phyloP scores from a whole-genome alignment of 1,140 invertebrate species.

The Laupala kohalensis region DNA sequence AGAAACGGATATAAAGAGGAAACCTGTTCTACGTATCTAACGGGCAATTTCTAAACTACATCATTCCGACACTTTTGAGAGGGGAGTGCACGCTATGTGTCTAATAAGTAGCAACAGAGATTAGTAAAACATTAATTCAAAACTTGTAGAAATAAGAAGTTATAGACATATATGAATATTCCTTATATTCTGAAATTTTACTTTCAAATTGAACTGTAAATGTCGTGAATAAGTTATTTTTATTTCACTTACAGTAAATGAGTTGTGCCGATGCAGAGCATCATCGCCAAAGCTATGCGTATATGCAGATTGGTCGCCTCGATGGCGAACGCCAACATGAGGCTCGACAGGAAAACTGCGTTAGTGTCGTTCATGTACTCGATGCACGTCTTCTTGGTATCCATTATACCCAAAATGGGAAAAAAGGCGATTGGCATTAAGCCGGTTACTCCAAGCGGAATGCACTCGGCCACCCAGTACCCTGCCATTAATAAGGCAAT shows the following conservation, averaged over 20 bases:
- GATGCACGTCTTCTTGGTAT: background rate
- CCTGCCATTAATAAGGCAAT: background rate
- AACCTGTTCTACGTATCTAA: too few relatives aligned
- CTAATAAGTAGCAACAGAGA: too few relatives aligned
- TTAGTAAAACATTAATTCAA: too few relatives aligned
- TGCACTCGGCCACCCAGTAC: background rate
- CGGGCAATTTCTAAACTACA: too few relatives aligned
- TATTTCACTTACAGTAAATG: slow-evolving; percentile 32
- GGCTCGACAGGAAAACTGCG: slow-evolving; percentile 13
- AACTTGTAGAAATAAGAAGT: too few relatives aligned
- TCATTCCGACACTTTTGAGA: too few relatives aligned
- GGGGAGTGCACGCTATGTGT: too few relatives aligned
- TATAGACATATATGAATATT: too few relatives aligned
- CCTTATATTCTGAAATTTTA: too few relatives aligned
- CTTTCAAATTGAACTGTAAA: too few relatives aligned
- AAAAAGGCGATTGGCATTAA: background rate
- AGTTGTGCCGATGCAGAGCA: slow-evolving; percentile 41
- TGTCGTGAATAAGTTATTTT: too few relatives aligned
- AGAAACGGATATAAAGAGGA: too few relatives aligned
- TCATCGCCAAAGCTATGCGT: slow-evolving; percentile 43
- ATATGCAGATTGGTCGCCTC: slow-evolving; percentile 50
- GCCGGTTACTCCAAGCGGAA: background rate
- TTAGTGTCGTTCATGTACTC: background rate
- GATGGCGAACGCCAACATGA: slow-evolving; percentile 49
- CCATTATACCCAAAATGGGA: background rate